Conservation (phyloP, 2,888 invertebrate genomes). For the Pristionchus maxplancki region DNA sequence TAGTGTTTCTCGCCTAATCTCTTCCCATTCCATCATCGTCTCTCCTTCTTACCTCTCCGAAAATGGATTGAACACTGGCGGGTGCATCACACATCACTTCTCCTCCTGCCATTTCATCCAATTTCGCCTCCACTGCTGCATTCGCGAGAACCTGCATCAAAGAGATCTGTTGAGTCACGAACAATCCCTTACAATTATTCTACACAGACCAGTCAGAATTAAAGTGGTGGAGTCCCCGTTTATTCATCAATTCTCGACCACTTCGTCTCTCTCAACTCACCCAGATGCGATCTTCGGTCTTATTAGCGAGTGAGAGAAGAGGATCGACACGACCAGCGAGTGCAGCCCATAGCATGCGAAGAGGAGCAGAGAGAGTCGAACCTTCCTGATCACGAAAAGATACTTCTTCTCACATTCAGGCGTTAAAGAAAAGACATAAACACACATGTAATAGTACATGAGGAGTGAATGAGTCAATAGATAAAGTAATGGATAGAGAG, state of each 20-base stretch:
- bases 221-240: neutral
- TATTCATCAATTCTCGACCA: neutral
- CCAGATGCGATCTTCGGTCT: constrained; percentile 50
- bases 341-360: constrained; percentile 43
- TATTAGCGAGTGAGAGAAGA: constrained; percentile 47
- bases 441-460: too few relatives aligned
- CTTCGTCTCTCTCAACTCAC: constrained; percentile 3
- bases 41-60: constrained; percentile 53
- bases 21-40: too few relatives aligned
- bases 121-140: constrained; percentile 48
- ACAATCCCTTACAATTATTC: too few relatives aligned
- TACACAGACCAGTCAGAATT: too few relatives aligned
- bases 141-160: constrained; percentile 44
- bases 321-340: constrained; percentile 45
- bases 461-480: too few relatives aligned
- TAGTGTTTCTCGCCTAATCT: too few relatives aligned
- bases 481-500: too few relatives aligned
- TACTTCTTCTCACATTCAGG: too few relatives aligned
- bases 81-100: constrained; percentile 45
- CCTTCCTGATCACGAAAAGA: constrained; percentile 38
- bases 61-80: neutral
- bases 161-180: too few relatives aligned
- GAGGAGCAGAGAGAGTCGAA: constrained; percentile 10
- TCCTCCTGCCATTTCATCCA: constrained; percentile 39
- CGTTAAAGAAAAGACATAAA: too few relatives aligned